Evolutionary conservation across 64 coral and sea anemone genomes (phyloP).

Genomic region (Dendrophyllia cribrosa): DNA sequence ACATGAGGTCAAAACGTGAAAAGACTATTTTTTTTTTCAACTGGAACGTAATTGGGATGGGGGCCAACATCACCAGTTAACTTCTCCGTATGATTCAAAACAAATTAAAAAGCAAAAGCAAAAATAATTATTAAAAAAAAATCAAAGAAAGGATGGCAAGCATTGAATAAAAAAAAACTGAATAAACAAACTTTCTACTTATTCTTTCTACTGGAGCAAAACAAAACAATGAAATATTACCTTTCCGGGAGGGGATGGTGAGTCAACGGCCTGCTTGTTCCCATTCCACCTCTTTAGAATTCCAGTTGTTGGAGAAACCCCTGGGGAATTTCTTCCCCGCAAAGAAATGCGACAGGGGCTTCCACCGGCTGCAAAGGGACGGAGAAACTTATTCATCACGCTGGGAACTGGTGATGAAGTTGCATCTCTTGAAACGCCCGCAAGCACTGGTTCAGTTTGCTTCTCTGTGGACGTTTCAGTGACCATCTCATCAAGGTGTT

Average conservation of each 20-base stretch:
- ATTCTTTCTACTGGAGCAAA: too few relatives aligned
- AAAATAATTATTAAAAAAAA: too few relatives aligned
- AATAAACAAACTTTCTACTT: too few relatives aligned
- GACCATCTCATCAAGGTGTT: neutral
- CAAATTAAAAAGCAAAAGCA: too few relatives aligned
- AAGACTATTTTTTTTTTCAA: too few relatives aligned
- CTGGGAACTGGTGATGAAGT: conserved; percentile 74
- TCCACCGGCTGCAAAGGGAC: conserved; percentile 62
- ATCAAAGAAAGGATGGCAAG: too few relatives aligned
- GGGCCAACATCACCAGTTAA: too few relatives aligned
- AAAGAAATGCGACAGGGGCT: conserved; percentile 56
- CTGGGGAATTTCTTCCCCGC: conserved; percentile 54
- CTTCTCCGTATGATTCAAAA: too few relatives aligned
- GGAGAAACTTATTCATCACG: conserved; percentile 78
- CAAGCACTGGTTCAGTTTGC: neutral
- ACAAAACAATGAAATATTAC: conserved; percentile 5
- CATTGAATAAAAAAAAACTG: too few relatives aligned
- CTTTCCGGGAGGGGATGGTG: conserved; percentile 85
- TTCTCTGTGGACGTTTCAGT: conserved; percentile 24
- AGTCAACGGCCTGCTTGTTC: conserved; percentile 59
- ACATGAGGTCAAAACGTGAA: too few relatives aligned
- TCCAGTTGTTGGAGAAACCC: conserved; percentile 76
- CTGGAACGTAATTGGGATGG: too few relatives aligned
- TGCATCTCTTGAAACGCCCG: conserved; percentile 21
- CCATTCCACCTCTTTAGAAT: conserved; percentile 82